A percentile compares a stretch with the other conserved stretches of the same genome.
These are phyloP conservation scores for Papilio machaon DNA, from an alignment of 1,140 invertebrate species.

Conservation along the genomic window DNA sequence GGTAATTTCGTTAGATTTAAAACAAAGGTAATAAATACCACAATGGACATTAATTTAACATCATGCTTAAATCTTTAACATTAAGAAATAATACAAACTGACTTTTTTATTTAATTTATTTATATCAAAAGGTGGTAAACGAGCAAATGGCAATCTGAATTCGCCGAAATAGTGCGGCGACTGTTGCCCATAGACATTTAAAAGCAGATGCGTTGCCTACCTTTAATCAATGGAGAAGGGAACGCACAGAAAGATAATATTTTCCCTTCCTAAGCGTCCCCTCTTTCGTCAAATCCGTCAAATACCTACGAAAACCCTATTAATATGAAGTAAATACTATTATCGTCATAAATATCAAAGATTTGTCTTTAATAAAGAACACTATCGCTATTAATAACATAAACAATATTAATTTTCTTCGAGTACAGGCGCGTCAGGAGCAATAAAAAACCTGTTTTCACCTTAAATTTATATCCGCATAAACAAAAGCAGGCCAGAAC, in stretches of 20 bases:
- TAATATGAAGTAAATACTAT: constrained; percentile 24
- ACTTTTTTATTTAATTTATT: no score
- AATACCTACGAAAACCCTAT: constrained; percentile 11
- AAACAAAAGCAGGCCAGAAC: constrained; percentile 52
- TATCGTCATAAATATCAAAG: neutral
- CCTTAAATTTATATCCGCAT: constrained; percentile 46
- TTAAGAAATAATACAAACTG: neutral
- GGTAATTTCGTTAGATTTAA: neutral
- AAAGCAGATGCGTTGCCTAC: no score
- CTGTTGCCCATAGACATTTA: no score
- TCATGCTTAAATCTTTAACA: no score
- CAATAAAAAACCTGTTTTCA: constrained; percentile 39
- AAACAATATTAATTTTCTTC: constrained; percentile 25
- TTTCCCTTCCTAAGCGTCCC: no score
- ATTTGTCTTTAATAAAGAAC: constrained; percentile 5
- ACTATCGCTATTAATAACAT: constrained; percentile 9
- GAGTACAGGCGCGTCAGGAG: constrained; percentile 27
- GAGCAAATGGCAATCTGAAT: no score
- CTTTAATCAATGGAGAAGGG: no score
- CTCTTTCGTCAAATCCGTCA: no score
- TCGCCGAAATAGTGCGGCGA: no score
- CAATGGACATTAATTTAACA: no score
- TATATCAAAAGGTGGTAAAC: no score
- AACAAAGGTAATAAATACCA: neutral
- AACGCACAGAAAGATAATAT: no score